Base-by-base conservation (phyloP, 53 echinoderm and acorn worm species). In the Actinopyga echinites region DNA sequence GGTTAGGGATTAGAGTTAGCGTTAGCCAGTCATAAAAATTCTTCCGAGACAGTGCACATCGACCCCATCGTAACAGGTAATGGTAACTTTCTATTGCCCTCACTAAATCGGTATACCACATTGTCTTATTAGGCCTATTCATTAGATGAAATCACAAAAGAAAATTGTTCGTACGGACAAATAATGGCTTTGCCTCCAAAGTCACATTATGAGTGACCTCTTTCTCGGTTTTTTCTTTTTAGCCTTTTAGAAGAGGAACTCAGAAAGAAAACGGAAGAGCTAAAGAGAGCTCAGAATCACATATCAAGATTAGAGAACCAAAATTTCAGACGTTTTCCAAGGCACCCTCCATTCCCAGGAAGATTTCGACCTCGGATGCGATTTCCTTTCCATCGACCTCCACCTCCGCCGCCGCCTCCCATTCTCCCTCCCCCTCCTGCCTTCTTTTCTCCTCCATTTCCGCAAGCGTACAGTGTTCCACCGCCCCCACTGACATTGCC, bases 371-470 rank as follows among this genome's bases (percentile, higher is more conserved):
- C 71, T 40, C 40, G 71, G 26, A 71, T 40, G 34, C 40, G 71
- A 1, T 71, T 40, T n/a, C 71, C 71, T 24, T 71, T 71, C 43
- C 71, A 71, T 32, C 71, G 71, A 71, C 71, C 71, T n/a, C 71
- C 71, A 7, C 71, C 71, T 21, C 71, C 68, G 17, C 40, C 13
- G 13, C 17, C 17, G 49, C 49, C 13, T 13, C 49, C 49, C n/a
- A n/a, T n/a, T n/a, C 56, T 19, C 6, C 63, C 63, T 17, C 63
- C 63, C 3, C 71, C 40, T 23, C 44, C 71, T 32, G 1, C 8
- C 17, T 25, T 42, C 44, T 1, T 43, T 9, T 49, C 49, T 15
- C 49, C 49, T 17, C n/a, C 42, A n/a, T 71, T 71, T 44, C 38
- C 40, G 5, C 49, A 49, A 49, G 17, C 49, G 17, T 49, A 49